Conservation (phyloP, 2,888 invertebrate genomes). For the Ectemnius lituratus region DNA sequence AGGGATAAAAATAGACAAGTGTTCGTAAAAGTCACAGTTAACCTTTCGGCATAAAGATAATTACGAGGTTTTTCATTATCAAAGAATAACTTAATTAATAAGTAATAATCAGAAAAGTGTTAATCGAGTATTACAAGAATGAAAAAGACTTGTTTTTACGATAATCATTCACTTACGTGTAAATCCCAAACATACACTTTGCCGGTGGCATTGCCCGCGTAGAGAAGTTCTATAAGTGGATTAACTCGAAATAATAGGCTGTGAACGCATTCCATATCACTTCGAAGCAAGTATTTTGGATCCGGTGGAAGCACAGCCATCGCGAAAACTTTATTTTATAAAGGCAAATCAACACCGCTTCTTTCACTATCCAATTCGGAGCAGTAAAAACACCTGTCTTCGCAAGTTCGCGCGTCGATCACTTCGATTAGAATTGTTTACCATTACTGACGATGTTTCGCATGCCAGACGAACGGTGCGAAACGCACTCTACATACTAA, state of each 20-base stretch:
- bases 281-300: slow-evolving; percentile 86
- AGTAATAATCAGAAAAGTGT: background rate
- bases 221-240: slow-evolving; percentile 79
- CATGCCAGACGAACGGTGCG: no score
- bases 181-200: slow-evolving; percentile 89
- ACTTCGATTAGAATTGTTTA: background rate
- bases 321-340: background rate
- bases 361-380: background rate
- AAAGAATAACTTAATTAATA: background rate
- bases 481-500: no score
- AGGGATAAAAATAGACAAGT: background rate
- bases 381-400: background rate
- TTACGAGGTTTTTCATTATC: background rate
- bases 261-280: slow-evolving; percentile 85
- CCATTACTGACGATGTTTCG: background rate
- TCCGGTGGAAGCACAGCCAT: slow-evolving; percentile 89
- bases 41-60: background rate
- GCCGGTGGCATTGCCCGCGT: slow-evolving; percentile 87
- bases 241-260: slow-evolving; percentile 82
- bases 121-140: background rate
- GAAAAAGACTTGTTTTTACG: background rate
- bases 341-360: no score
- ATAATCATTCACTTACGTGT: slow-evolving; percentile 80
- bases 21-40: slow-evolving; percentile 1
- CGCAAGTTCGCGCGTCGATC: background rate